A percentile compares a stretch with the other conserved stretches of the same genome.
Evolutionary conservation across 2,797 vertebrate species (phyloP).

Genomic region (Eulemur mongoz): DNA sequence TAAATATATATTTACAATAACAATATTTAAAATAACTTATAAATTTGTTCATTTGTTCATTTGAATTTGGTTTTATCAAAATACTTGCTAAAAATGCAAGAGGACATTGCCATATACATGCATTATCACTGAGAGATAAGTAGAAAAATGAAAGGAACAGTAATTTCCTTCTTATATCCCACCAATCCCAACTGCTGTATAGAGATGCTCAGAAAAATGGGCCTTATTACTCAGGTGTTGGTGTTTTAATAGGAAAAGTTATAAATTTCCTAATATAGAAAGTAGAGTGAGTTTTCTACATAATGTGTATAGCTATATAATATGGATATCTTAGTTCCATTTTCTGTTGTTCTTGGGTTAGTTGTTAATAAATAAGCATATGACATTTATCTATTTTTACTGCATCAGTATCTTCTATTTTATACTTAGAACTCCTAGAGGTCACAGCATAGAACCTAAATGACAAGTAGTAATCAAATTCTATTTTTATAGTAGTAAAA

Average conservation of each 20-base stretch:
- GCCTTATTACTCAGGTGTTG: not conserved
- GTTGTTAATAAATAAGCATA: not conserved
- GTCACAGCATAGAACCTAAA: not conserved
- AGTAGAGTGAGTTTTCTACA: not conserved
- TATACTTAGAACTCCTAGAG: not conserved
- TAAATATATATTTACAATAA: not conserved
- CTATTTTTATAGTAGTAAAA: not conserved
- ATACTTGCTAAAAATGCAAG: constrained; percentile 3
- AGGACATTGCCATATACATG: not conserved
- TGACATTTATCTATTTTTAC: not conserved
- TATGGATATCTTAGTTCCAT: not conserved
- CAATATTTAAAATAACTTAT: not conserved
- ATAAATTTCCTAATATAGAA: not conserved
- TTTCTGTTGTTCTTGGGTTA: not conserved
- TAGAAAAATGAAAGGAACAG: not conserved
- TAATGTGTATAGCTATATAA: not conserved
- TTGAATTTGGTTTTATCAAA: not conserved
- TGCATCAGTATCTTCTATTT: not conserved
- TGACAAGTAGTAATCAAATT: not conserved
- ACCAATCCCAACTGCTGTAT: not conserved
- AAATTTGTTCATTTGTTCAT: not conserved
- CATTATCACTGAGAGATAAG: not conserved
- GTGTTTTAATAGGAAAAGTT: not conserved
- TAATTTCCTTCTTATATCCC: not conserved
- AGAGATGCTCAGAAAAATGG: not conserved